A percentile compares a stretch with the other conserved stretches of the same genome.
Evolutionary conservation across 2,888 invertebrate species (phyloP).

Genomic region (Beris chalybata): DNA sequence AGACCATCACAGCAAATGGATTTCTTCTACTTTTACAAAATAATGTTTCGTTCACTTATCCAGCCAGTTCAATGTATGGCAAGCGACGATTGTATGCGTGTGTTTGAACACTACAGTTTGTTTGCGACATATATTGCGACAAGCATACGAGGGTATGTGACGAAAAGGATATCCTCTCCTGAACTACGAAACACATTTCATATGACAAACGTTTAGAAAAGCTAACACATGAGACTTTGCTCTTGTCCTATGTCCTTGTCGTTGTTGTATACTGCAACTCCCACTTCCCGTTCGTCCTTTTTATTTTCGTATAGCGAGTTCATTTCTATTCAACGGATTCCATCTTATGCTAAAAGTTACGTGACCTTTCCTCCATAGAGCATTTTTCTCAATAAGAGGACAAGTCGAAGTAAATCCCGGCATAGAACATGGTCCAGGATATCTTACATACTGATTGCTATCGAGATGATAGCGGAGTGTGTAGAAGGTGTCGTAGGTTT

Average conservation of each 20-base stretch:
- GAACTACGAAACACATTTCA: no score
- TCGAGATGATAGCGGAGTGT: neutral
- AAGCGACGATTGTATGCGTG: no score
- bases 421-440: neutral
- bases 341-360: constrained; percentile 35
- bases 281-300: constrained; percentile 8
- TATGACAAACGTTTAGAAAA: no score
- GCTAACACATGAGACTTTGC: constrained; percentile 5
- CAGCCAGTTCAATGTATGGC: no score
- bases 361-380: constrained; percentile 35
- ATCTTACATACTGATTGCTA: constrained; percentile 6
- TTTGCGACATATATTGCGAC: no score
- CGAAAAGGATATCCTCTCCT: no score
- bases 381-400: constrained; percentile 37
- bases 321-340: constrained; percentile 5
- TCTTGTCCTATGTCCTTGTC: constrained; percentile 15
- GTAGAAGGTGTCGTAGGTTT: no score
- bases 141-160: no score
- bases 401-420: constrained; percentile 18
- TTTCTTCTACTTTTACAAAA: no score
- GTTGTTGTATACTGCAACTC: constrained; percentile 5
- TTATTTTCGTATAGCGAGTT: neutral
- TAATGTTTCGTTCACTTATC: no score
- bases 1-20: no score
- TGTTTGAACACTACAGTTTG: no score